Evolutionary conservation across 2,113 vertebrate species (phyloP).

Genomic region (Callochromis pleurospilus): DNA sequence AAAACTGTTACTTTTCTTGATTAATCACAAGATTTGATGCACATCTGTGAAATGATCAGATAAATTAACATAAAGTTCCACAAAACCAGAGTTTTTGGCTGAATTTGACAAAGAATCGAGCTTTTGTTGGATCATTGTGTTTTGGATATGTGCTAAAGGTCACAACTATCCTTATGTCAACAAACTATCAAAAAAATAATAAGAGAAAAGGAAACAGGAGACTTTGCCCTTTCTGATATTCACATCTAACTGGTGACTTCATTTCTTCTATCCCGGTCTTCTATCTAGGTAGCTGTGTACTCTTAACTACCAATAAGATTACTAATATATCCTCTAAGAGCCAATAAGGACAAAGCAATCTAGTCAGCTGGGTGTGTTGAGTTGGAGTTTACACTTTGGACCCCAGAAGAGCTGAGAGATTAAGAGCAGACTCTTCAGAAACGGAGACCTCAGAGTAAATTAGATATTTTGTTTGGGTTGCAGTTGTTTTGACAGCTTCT

Average conservation of each 20-base stretch:
- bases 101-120: not conserved
- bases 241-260: not conserved
- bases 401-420: slow-evolving; percentile 25
- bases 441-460: not conserved
- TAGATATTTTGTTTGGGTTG: slow-evolving; percentile 3
- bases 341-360: slow-evolving; percentile 37
- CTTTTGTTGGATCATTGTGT: not conserved
- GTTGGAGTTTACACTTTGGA: slow-evolving; percentile 74
- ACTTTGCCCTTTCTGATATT: slow-evolving; percentile 44
- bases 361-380: slow-evolving; percentile 47
- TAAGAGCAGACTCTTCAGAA: not conserved
- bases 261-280: not conserved
- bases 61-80: not conserved
- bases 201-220: not conserved
- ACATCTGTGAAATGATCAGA: not conserved
- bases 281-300: not conserved
- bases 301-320: slow-evolving; percentile 24
- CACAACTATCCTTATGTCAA: slow-evolving; percentile 35
- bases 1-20: not conserved
- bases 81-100: not conserved
- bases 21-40: not conserved
- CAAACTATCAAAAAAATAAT: slow-evolving; percentile 1
- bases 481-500: not conserved
- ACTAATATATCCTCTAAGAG: not conserved
- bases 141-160: slow-evolving; percentile 36